phyloP scores from a whole-genome alignment of 2,113 vertebrate genomes.

The Crotalus horridus region DNA sequence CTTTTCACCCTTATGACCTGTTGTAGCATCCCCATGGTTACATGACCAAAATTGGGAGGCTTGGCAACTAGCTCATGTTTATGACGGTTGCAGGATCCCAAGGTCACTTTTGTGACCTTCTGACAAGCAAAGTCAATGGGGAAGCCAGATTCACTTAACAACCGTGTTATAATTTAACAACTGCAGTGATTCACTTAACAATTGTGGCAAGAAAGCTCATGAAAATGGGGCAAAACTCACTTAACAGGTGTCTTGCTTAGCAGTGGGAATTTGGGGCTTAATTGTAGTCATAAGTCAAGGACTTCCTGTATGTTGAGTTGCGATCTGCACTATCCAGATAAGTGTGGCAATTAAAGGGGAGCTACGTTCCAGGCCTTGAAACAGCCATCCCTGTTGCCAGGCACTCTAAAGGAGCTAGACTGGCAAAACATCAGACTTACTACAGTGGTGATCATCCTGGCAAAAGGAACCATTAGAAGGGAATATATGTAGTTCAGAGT shows the following conservation, averaged over 20 bases:
- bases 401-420: background rate
- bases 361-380: background rate
- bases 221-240: background rate
- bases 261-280: background rate
- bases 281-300: too few relatives aligned
- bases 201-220: background rate
- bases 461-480: background rate
- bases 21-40: background rate
- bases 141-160: background rate
- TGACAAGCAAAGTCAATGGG: background rate
- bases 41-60: background rate
- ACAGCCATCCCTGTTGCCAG: background rate
- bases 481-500: background rate
- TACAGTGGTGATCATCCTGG: background rate
- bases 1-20: background rate
- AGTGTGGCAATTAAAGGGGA: background rate
- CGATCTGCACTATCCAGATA: background rate
- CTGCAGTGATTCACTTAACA: background rate
- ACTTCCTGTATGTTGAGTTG: background rate
- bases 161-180: background rate
- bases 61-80: background rate
- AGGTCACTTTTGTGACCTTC: background rate
- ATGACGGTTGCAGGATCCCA: background rate
- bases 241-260: background rate
- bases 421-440: background rate